Evolutionary conservation across 2,113 vertebrate genomes (phyloP).

Genomic region (Labeo rohita): DNA sequence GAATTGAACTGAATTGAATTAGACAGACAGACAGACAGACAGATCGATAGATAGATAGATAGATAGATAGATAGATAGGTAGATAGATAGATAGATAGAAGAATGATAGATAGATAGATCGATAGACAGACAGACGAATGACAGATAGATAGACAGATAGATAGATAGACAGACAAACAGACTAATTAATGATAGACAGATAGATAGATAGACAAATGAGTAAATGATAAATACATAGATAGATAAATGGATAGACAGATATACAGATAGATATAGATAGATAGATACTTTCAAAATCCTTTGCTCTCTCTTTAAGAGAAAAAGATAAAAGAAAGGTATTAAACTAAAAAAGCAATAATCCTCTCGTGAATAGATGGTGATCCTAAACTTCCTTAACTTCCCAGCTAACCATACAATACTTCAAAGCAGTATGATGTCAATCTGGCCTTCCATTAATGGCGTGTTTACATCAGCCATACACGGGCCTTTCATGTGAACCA

Average conservation of each 20-base stretch:
- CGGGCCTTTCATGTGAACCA: conserved; percentile 40
- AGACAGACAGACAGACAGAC: neutral
- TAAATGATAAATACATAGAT: no score
- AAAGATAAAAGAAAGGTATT: conserved; percentile 14
- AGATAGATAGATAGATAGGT: neutral
- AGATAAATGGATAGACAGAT: no score
- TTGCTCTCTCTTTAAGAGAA: neutral
- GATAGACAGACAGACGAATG: neutral
- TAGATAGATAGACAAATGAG: no score
- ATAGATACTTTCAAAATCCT: neutral
- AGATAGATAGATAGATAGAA: neutral
- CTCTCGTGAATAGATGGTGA: neutral
- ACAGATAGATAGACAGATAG: no score
- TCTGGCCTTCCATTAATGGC: neutral
- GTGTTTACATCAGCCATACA: neutral
- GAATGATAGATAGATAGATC: conserved; percentile 2
- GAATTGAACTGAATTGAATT: no score
- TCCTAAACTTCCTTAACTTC: conserved; percentile 27
- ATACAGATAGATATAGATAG: neutral
- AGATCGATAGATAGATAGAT: neutral
- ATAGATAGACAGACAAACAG: no score
- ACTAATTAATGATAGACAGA: no score
- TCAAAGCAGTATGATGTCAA: conserved; percentile 33
- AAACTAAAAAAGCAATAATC: neutral
- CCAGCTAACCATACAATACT: conserved; percentile 5